A percentile compares a stretch with the other conserved stretches of the same genome.
Conservation (phyloP, 2,113 vertebrate species). For the Oreamnos americanus region DNA sequence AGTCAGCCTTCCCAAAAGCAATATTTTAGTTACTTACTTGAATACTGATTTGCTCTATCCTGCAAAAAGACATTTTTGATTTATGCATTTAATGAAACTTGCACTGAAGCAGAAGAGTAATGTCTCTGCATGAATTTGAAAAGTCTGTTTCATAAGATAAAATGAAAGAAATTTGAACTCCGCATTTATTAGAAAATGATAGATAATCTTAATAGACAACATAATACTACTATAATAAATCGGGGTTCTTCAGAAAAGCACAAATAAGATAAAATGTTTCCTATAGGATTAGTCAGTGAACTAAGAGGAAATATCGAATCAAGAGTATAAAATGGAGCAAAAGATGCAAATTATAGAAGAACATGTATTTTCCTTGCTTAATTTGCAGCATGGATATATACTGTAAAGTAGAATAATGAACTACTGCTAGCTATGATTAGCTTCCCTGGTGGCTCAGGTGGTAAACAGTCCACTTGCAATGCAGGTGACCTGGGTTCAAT, state of each 20-base stretch:
- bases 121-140: conserved; percentile 20
- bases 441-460: neutral
- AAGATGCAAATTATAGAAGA: conserved; percentile 38
- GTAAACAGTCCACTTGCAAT: neutral
- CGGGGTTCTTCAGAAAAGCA: conserved; percentile 9
- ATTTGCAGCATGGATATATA: neutral
- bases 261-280: conserved; percentile 58
- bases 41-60: conserved; percentile 32
- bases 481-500: neutral
- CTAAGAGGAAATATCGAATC: conserved; percentile 12
- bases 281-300: conserved; percentile 16
- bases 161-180: conserved; percentile 17
- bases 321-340: neutral
- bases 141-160: conserved; percentile 32
- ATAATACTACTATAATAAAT: conserved; percentile 57
- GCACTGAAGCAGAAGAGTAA: conserved; percentile 27
- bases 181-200: conserved; percentile 70
- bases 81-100: conserved; percentile 64
- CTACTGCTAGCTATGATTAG: neutral
- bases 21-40: conserved; percentile 48
- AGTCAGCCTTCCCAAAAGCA: neutral
- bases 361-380: neutral
- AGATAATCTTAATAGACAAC: conserved; percentile 61
- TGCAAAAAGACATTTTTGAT: conserved; percentile 57
- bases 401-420: neutral